Base-by-base conservation (phyloP, 2,113 vertebrate genomes). In the Polypterus bichir region DNA sequence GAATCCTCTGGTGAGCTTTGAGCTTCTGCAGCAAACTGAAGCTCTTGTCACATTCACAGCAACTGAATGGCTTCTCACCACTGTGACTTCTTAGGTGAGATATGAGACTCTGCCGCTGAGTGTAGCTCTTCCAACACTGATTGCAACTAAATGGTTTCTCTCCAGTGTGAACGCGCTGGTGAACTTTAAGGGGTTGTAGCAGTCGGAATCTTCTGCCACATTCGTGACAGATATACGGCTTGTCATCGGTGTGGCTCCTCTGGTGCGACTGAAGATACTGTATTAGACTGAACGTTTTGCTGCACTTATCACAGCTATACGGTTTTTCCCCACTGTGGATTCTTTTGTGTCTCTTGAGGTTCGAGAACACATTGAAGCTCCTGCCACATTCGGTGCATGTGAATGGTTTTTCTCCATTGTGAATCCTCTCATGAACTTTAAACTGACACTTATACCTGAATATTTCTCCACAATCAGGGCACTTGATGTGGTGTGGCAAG, bases 171-270 rank as follows among this genome's bases (percentile, higher is more conserved):
- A 65, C 70, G 66, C 70, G 74, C 63, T 72, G 74, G 63, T 74
- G 71, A 5, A 69, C 75, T 59, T 68, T 74, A 47, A 77, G 68
- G 64, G 77, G 74, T 6, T 66, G 79, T 47, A 68, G 79, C 63
- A 78, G 67, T 27, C 69, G 74, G 66, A 80, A 74, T 44, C 69
- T 64, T 70, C 75, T 64, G 2, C 73, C 70, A 47, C 66, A 62
- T 68, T 78, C 64, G 8, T 65, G 71, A 61, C 75, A 76, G 61
- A 66, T 70, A 65, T 79, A 80, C 48, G 77, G 71, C 58, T 77
- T 78, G 65, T 80, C 68, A 49, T 71, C 65, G 3, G 66, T 77
- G 57, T 74, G 73, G 10, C 69, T 73, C 51, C 73, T 73, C 64
- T 66, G 71, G 54, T 80, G 65, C 45, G 57, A 77, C 6, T 75